Percentiles rank a stretch among this genome's conserved stretches.
These are phyloP conservation scores for Bimastos eiseni DNA, from an alignment of 2,888 invertebrate genomes.

Conservation along the genomic window DNA sequence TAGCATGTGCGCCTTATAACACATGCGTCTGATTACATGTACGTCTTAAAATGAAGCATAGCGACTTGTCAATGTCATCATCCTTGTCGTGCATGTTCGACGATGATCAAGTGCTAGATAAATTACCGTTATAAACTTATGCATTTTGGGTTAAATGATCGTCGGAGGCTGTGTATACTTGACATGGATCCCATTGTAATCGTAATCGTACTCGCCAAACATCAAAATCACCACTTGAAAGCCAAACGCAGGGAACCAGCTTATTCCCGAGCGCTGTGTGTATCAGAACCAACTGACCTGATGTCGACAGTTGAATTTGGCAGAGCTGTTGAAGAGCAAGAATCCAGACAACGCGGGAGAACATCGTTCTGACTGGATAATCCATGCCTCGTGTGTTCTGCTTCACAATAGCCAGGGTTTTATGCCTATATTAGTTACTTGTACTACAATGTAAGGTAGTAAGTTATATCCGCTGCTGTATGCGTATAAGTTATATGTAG, in stretches of 20 bases:
- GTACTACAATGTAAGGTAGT: neutral
- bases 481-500: neutral
- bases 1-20: too few relatives aligned
- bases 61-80: too few relatives aligned
- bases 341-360: neutral
- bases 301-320: neutral
- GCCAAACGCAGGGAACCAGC: too few relatives aligned
- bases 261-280: neutral
- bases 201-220: too few relatives aligned
- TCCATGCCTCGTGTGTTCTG: neutral
- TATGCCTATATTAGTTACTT: neutral
- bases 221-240: too few relatives aligned
- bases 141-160: too few relatives aligned
- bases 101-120: neutral
- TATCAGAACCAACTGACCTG: neutral
- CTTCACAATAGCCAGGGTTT: neutral
- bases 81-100: neutral
- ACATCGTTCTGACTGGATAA: neutral
- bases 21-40: too few relatives aligned
- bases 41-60: too few relatives aligned
- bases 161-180: too few relatives aligned
- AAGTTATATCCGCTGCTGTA: neutral
- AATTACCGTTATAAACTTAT: neutral
- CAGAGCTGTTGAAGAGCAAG: neutral
- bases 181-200: too few relatives aligned